A percentile compares a stretch with the other conserved stretches of the same genome.
These are phyloP conservation scores for Hypsibius dujardini DNA, from an alignment of 1,140 invertebrate species.

Conservation along the genomic window DNA sequence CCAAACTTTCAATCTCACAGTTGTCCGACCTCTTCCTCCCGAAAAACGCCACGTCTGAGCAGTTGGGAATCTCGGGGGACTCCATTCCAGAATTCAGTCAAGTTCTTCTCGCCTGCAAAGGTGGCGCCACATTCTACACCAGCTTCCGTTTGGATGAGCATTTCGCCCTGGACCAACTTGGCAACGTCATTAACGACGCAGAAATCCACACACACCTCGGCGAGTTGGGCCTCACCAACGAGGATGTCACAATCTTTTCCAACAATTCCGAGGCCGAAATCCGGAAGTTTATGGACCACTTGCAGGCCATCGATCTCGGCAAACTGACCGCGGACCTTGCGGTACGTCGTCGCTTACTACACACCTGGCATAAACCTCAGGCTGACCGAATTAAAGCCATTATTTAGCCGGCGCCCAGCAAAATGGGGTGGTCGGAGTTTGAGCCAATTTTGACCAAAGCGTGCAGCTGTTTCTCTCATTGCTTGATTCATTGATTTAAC, in stretches of 20 bases:
- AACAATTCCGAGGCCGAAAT: not conserved
- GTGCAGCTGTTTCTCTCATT: too few species aligned
- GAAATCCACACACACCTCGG: not conserved
- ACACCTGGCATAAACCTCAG: not conserved
- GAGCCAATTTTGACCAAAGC: too few species aligned
- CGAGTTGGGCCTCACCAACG: not conserved
- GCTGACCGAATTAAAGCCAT: not conserved
- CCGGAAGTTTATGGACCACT: not conserved
- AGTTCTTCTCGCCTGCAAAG: not conserved
- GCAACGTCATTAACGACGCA: not conserved
- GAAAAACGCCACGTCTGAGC: not conserved
- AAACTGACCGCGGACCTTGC: not conserved
- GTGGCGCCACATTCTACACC: not conserved
- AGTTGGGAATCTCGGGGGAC: not conserved
- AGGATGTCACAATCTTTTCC: not conserved
- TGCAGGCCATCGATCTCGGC: not conserved
- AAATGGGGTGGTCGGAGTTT: not conserved
- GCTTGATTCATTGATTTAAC: too few species aligned
- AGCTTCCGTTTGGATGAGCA: not conserved
- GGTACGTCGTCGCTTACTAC: not conserved
- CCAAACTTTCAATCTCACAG: not conserved
- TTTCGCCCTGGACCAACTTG: not conserved
- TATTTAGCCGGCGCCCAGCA: not conserved
- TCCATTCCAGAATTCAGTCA: too few species aligned
- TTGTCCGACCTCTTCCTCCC: not conserved